A percentile compares a stretch with the other conserved stretches of the same genome.
These are phyloP conservation scores for Mormyrus proboscirostris DNA, from an alignment of 2,797 vertebrate genomes.

Conservation along the genomic window DNA sequence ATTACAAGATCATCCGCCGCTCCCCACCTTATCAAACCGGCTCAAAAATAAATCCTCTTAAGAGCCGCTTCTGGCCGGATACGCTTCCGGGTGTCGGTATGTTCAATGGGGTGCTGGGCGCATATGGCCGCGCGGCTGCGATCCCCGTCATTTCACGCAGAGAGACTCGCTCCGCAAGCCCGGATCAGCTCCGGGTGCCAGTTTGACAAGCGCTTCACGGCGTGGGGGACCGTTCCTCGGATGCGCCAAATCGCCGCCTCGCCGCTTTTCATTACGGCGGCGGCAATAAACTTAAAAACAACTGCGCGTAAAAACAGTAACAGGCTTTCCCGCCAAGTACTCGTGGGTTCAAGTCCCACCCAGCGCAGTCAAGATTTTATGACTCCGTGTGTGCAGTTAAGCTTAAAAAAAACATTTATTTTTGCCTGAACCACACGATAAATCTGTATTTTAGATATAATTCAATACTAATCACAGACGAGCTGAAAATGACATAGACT, in stretches of 20 bases:
- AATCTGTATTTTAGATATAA: background rate
- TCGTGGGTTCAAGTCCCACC: background rate
- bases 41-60: slow-evolving; percentile 8
- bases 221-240: background rate
- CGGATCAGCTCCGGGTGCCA: background rate
- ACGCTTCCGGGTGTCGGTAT: background rate
- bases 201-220: slow-evolving; percentile 4
- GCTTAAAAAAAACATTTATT: background rate
- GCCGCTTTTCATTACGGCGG: background rate
- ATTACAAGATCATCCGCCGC: background rate
- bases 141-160: background rate
- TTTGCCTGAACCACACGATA: background rate
- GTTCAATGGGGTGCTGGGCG: background rate
- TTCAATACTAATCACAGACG: background rate
- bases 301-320: background rate
- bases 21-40: background rate
- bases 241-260: background rate
- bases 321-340: background rate
- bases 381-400: background rate
- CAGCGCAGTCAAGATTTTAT: too few relatives aligned
- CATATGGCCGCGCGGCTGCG: background rate
- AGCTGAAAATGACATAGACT: background rate
- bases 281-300: background rate
- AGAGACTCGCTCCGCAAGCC: background rate
- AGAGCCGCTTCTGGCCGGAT: background rate